These are phyloP conservation scores for Incurvaria masculella DNA, from an alignment of 2,888 invertebrate genomes.

Conservation along the genomic window DNA sequence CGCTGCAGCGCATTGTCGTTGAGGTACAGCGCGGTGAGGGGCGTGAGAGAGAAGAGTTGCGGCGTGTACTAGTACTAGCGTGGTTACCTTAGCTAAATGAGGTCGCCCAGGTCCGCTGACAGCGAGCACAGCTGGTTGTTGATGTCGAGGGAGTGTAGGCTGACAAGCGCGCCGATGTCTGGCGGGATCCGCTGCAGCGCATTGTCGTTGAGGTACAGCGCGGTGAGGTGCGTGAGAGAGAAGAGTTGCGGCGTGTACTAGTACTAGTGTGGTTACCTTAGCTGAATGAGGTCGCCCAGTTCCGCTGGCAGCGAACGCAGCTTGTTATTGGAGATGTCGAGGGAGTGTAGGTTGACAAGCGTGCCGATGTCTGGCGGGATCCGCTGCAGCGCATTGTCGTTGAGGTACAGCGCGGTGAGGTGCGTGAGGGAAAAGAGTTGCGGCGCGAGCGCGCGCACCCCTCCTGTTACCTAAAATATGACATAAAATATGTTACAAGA, in stretches of 20 bases:
- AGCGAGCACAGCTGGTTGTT: conserved; percentile 93
- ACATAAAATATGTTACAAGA: conserved; percentile 1
- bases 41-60: conserved; percentile 82
- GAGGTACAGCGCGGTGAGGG: conserved; percentile 86
- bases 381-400: conserved; percentile 90
- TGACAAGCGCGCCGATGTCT: conserved; percentile 82
- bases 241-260: conserved; percentile 72
- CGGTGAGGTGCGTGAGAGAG: conserved; percentile 87
- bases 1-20: conserved; percentile 94
- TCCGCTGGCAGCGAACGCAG: conserved; percentile 92
- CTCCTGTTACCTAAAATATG: conserved; percentile 73
- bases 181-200: conserved; percentile 86
- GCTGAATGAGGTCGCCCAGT: conserved; percentile 92
- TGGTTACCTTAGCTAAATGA: conserved; percentile 83
- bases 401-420: conserved; percentile 91
- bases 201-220: conserved; percentile 95
- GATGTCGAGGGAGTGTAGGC: conserved; percentile 86
- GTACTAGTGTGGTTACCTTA: conserved; percentile 60
- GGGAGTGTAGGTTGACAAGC: conserved; percentile 76
- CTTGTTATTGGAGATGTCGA: conserved; percentile 95
- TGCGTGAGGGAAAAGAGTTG: conserved; percentile 88
- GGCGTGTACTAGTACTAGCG: conserved; percentile 54
- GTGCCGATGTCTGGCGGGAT: conserved; percentile 89
- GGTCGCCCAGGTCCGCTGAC: conserved; percentile 95
- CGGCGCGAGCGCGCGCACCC: conserved; percentile 91